Evolutionary conservation across 1,140 invertebrate species (phyloP).

Genomic region (Myzus persicae): DNA sequence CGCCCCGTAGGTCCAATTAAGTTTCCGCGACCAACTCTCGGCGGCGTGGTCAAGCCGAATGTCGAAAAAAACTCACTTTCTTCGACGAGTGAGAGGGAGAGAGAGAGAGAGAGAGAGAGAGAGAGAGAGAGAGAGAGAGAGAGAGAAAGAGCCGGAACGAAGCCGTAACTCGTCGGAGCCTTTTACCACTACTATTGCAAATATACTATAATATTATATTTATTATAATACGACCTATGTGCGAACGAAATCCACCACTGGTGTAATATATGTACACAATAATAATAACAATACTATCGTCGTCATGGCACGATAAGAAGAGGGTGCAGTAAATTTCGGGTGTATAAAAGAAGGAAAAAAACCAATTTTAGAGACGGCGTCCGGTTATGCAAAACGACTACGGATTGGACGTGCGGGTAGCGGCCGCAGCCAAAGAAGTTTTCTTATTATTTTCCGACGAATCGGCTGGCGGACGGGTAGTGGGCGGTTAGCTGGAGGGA

Average conservation of each 20-base stretch:
- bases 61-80: not conserved
- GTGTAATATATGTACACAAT: not conserved
- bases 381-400: conserved; percentile 45
- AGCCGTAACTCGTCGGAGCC: not conserved
- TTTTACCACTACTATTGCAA: not conserved
- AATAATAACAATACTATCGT: conserved; percentile 11
- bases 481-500: not conserved
- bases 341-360: conserved; percentile 16
- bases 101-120: too few species aligned
- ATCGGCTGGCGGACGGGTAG: not conserved
- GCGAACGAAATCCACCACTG: not conserved
- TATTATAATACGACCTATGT: not conserved
- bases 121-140: not conserved
- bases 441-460: conserved; percentile 40
- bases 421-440: conserved; percentile 1
- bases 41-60: not conserved
- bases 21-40: not conserved
- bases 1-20: conserved; percentile 13
- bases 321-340: conserved; percentile 27
- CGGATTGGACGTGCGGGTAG: not conserved
- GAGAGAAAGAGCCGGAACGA: too few species aligned
- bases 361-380: conserved; percentile 30
- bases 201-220: not conserved
- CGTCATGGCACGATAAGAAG: not conserved
- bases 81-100: not conserved